These are phyloP conservation scores for Acarapis woodi DNA, from an alignment of 1,140 invertebrate species.

Conservation along the genomic window DNA sequence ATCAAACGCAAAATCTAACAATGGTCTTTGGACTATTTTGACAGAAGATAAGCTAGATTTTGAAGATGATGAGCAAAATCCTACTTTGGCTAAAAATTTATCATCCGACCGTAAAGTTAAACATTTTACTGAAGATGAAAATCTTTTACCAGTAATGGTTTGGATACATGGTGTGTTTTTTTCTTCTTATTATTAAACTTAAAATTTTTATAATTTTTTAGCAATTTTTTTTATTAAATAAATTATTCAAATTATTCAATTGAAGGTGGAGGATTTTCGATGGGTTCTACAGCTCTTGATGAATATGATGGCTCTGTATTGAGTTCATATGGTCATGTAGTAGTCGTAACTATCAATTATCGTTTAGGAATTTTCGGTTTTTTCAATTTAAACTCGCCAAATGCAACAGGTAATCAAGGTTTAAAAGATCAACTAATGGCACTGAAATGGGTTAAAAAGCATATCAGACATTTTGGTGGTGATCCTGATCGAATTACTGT, in stretches of 20 bases:
- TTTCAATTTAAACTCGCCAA: slow-evolving; percentile 47
- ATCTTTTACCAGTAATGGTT: slow-evolving; percentile 17
- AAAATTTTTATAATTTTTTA: slow-evolving; percentile 80
- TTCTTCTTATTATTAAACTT: too few species aligned
- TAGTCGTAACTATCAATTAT: slow-evolving; percentile 82
- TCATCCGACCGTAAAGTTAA: too few species aligned
- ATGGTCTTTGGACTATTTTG: too few species aligned
- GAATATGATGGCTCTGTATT: slow-evolving; percentile 66
- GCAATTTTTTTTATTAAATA: too few species aligned
- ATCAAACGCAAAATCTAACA: too few species aligned
- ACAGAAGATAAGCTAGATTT: too few species aligned
- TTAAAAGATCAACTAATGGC: slow-evolving; percentile 81
- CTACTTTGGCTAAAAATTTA: too few species aligned
- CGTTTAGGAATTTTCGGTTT: slow-evolving; percentile 71
- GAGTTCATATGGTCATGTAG: slow-evolving; percentile 63
- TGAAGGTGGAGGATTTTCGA: slow-evolving; percentile 86
- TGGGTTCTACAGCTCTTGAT: slow-evolving; percentile 40
- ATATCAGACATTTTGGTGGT: slow-evolving; percentile 73
- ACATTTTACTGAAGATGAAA: too few species aligned
- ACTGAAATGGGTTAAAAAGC: slow-evolving; percentile 68
- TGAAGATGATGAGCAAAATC: too few species aligned
- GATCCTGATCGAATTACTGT: slow-evolving; percentile 76
- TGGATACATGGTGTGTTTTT: slow-evolving; percentile 20
- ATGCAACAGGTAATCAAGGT: slow-evolving; percentile 77
- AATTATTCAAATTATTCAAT: too few species aligned